phyloP scores from a whole-genome alignment of 2,113 vertebrate genomes.

The Psephotus haematonotus region DNA sequence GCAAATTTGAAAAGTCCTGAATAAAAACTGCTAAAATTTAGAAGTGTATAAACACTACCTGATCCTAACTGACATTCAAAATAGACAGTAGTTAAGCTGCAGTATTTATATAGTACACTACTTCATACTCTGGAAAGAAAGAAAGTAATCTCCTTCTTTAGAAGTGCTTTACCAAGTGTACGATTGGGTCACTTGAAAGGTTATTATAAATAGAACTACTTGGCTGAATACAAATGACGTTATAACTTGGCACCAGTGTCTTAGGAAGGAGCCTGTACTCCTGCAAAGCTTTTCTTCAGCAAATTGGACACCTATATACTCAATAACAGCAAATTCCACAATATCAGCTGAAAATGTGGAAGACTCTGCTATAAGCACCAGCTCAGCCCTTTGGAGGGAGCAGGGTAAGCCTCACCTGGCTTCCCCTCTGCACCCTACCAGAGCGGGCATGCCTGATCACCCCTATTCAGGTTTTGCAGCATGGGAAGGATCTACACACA shows the following conservation, averaged over 20 bases:
- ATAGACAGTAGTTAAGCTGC: conserved; percentile 11
- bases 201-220: conserved; percentile 43
- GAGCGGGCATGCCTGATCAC: rapidly evolving
- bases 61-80: conserved; percentile 43
- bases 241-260: not conserved
- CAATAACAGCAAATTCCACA: not conserved
- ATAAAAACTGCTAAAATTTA: conserved; percentile 39
- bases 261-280: not conserved
- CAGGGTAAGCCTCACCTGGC: rapidly evolving
- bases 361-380: not conserved
- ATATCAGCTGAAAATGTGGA: not conserved
- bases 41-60: conserved; percentile 21
- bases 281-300: not conserved
- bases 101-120: conserved; percentile 18
- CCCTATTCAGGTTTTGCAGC: not conserved
- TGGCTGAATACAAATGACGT: conserved; percentile 1
- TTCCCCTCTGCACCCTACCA: not conserved
- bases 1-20: conserved; percentile 32
- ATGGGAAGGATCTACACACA: not conserved
- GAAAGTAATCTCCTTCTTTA: conserved; percentile 37
- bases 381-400: not conserved
- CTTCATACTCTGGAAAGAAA: not conserved
- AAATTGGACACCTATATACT: not conserved
- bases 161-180: not conserved
- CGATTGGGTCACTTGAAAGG: conserved; percentile 10